Evolutionary conservation across 2,888 invertebrate species (phyloP), one percentile per base, ranked within the genome.

Genomic region (Scaeva pyrastri): DNA sequence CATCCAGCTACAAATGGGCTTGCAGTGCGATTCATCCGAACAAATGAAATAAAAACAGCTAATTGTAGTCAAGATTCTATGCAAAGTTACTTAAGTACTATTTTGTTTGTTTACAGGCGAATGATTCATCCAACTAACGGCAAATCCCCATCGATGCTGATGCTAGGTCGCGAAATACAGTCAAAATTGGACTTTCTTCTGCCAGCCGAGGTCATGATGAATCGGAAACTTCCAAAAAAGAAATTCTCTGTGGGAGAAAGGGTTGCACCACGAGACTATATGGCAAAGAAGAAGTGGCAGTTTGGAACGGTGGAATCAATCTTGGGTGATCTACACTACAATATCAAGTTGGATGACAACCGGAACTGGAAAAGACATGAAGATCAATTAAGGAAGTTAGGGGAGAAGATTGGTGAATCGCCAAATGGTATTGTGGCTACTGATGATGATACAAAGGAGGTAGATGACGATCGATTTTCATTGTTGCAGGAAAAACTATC

Each of bases 101-200:
- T 64, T 68, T 68, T 70, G n/a, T 55, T 70, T 55, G 52, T 55
- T 55, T 66, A 66, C 66, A 66, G 50, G 36, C 50, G 52, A 36
- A 56, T 56, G 36, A 56, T 56, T 16, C 36, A 68, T 36, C 36
- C 52, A 56, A 31, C 41, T 14, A 62, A 52, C 12, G 52, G 60
- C 1, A 58, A 66, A 66, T 66, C 66, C 2, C 66, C 66, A 2
- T 48, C 50, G 36, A 66, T 66, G 66, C 66, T 66, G 45, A 72
- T 72, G 58, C 48, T 48, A n/a, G 72, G 72, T n/a, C 45, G 50
- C 12, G 50, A 55, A 21, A 50, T 72, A 36, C 72, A 72, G 10
- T 72, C 72, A 36, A 72, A 72, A 12, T 7, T 72, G 23, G 72
- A 72, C 23, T 48, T 72, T n/a, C 60, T 72, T 2, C 7, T 72